Percentiles rank a stretch among this genome's conserved stretches.
Conservation (phyloP, 2,113 vertebrate species). For the Ploceus nigricollis region DNA sequence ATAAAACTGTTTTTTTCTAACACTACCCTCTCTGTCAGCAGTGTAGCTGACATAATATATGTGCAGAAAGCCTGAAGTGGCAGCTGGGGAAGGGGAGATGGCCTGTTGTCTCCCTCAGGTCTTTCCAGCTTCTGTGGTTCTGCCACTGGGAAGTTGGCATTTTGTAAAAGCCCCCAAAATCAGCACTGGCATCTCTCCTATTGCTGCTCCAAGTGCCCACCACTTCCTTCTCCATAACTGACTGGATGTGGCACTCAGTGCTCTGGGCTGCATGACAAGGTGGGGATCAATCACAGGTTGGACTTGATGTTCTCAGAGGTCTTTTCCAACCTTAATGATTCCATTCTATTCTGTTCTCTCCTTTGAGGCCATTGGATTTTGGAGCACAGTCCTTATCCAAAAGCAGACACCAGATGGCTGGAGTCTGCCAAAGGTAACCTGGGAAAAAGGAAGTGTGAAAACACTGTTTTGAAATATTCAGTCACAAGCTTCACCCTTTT, state of each 20-base stretch:
- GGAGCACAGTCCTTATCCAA: neutral
- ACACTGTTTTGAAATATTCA: neutral
- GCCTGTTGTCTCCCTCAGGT: neutral
- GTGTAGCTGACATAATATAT: neutral
- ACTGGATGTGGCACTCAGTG: neutral
- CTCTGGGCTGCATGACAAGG: neutral
- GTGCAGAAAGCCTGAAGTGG: neutral
- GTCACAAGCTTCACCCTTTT: neutral
- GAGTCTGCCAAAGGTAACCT: constrained; percentile 34
- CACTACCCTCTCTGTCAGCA: neutral
- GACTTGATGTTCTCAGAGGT: neutral
- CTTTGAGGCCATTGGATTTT: neutral
- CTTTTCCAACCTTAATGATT: neutral
- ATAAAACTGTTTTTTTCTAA: constrained; percentile 3
- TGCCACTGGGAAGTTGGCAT: neutral
- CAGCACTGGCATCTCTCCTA: neutral
- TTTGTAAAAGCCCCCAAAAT: neutral
- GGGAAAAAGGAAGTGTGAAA: constrained; percentile 28
- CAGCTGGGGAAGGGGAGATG: neutral
- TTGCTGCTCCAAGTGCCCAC: neutral
- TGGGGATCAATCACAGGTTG: neutral
- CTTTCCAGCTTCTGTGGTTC: neutral
- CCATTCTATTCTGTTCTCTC: neutral
- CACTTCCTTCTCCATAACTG: neutral
- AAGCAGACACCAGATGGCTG: constrained; percentile 44